Evolutionary conservation across 1,140 invertebrate species (phyloP).

Genomic region (Zaprionus africanus): DNA sequence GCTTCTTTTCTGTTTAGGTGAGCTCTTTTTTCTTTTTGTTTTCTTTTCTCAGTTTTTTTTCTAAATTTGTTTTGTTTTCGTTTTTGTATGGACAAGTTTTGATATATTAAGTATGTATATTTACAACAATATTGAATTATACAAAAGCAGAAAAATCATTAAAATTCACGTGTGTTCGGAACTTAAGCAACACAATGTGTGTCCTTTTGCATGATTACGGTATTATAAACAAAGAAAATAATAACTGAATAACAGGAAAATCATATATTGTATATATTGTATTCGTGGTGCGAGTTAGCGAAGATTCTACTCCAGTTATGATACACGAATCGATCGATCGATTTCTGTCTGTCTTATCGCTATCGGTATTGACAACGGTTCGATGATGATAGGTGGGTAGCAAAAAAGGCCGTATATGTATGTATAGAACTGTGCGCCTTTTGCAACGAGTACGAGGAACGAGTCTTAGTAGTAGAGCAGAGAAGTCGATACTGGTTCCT

Average conservation of each 20-base stretch:
- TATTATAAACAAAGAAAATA: slow-evolving; percentile 50
- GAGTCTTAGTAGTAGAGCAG: slow-evolving; percentile 71
- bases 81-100: slow-evolving; percentile 44
- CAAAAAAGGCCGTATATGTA: slow-evolving; percentile 43
- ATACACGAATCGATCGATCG: slow-evolving; percentile 52
- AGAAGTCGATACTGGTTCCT: slow-evolving; percentile 79
- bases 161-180: slow-evolving; percentile 54
- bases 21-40: slow-evolving; percentile 57
- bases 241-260: slow-evolving; percentile 45
- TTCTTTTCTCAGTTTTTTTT: slow-evolving; percentile 37
- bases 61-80: slow-evolving; percentile 35
- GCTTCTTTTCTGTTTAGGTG: slow-evolving; percentile 59
- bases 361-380: slow-evolving; percentile 54
- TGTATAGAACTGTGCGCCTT: slow-evolving; percentile 40
- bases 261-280: slow-evolving; percentile 10
- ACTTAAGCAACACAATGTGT: slow-evolving; percentile 49
- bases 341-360: slow-evolving; percentile 41
- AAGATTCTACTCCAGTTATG: slow-evolving; percentile 67
- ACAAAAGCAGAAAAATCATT: slow-evolving; percentile 61
- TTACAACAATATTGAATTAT: slow-evolving; percentile 59
- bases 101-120: slow-evolving; percentile 21
- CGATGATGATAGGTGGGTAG: slow-evolving; percentile 55
- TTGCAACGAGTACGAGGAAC: slow-evolving; percentile 14
- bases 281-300: slow-evolving; percentile 40
- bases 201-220: slow-evolving; percentile 36